A percentile compares a stretch with the other conserved stretches of the same genome.
phyloP scores from a whole-genome alignment of 2,888 invertebrate species.

The Merodon equestris region DNA sequence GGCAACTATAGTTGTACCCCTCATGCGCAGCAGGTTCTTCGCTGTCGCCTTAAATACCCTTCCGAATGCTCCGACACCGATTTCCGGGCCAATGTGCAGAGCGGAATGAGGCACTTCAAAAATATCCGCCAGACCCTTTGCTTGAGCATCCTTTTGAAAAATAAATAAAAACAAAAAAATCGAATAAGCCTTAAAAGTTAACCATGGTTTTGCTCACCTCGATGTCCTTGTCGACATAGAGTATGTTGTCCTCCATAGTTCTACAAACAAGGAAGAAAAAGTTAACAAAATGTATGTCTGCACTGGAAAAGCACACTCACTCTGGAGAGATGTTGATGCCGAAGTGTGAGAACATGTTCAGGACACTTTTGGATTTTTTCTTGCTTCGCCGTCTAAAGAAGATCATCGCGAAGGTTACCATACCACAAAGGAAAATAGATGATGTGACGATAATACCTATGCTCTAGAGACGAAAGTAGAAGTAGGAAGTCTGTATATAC shows the following conservation, averaged over 20 bases:
- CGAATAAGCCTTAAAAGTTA: background rate
- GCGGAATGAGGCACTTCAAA: conserved; percentile 76
- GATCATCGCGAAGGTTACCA: conserved; percentile 21
- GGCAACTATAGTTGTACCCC: conserved; percentile 82
- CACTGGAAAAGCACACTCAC: conserved; percentile 20
- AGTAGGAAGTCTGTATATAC: background rate
- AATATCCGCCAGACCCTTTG: conserved; percentile 73
- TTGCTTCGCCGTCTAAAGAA: conserved; percentile 33
- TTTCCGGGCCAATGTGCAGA: conserved; percentile 77
- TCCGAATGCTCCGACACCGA: conserved; percentile 89
- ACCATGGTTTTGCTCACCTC: conserved; percentile 77
- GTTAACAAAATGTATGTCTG: too few species aligned
- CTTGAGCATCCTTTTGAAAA: conserved; percentile 76
- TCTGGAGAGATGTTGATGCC: conserved; percentile 47
- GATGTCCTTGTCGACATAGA: conserved; percentile 81
- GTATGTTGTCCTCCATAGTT: conserved; percentile 81
- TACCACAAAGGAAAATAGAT: conserved; percentile 12
- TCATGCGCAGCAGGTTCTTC: conserved; percentile 79
- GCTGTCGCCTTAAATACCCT: conserved; percentile 85
- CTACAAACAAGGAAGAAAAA: conserved; percentile 61
- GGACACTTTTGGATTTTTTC: conserved; percentile 30
- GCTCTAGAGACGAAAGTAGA: conserved; percentile 9
- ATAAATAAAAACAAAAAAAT: background rate
- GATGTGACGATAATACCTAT: conserved; percentile 31
- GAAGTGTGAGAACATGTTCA: conserved; percentile 38